Evolutionary conservation across 1,140 invertebrate genomes (phyloP).

Genomic region (Hormaphis cornu): DNA sequence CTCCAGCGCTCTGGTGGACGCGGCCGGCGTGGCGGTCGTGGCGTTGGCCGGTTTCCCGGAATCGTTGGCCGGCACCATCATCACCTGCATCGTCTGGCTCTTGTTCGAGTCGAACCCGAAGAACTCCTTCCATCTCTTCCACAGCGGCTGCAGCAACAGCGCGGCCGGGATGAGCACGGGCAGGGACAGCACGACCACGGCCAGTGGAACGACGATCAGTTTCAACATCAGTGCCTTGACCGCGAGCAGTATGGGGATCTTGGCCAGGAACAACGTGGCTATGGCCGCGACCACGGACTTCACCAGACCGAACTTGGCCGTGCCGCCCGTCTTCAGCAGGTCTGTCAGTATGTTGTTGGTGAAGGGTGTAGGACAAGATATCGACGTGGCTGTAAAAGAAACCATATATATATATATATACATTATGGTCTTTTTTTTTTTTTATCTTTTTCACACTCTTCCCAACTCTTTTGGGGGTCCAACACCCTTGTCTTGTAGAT

Average conservation of each 20-base stretch:
- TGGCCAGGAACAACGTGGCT: slow-evolving; percentile 33
- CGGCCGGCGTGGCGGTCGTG: not conserved
- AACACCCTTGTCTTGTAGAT: no score
- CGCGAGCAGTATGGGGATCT: slow-evolving; percentile 34
- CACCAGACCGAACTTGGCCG: slow-evolving; percentile 25
- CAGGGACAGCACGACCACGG: slow-evolving; percentile 28
- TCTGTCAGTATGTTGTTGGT: slow-evolving; percentile 25
- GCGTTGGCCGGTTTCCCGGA: slow-evolving; percentile 5
- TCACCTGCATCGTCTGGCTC: slow-evolving; percentile 13
- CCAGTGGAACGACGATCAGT: slow-evolving; percentile 33
- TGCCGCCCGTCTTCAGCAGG: slow-evolving; percentile 12
- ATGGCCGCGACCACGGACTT: slow-evolving; percentile 31
- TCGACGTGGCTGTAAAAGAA: slow-evolving; percentile 1
- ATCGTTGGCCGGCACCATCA: slow-evolving; percentile 11
- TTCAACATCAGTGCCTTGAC: slow-evolving; percentile 35
- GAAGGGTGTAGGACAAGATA: slow-evolving; percentile 10
- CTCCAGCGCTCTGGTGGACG: slow-evolving; percentile 5
- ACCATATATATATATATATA: no score
- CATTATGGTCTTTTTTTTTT: no score
- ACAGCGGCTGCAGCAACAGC: slow-evolving; percentile 30
- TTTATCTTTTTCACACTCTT: no score
- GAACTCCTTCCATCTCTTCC: slow-evolving; percentile 29
- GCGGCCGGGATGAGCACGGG: slow-evolving; percentile 27
- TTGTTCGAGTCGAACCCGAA: not conserved
- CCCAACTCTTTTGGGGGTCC: no score